Conservation (phyloP, 23 tunicate species). For the Halocynthia roretzi region DNA sequence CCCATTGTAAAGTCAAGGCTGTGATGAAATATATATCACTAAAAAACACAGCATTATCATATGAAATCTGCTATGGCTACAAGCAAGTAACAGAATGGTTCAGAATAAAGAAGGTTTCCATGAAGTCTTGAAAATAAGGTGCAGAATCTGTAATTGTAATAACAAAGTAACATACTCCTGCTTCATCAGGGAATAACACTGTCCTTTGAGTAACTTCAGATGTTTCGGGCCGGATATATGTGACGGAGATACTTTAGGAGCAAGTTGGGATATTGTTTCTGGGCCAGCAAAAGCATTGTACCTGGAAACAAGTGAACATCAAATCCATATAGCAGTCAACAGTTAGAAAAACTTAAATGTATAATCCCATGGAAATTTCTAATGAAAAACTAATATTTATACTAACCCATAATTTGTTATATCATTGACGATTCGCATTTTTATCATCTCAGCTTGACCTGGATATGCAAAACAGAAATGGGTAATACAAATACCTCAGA, state of each 20-base stretch:
- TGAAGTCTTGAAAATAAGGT: too few species aligned
- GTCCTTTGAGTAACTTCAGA: conserved; percentile 27
- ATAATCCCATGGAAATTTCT: too few species aligned
- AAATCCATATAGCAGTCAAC: neutral
- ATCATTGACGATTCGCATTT: conserved; percentile 70
- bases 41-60: too few species aligned
- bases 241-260: conserved; percentile 45
- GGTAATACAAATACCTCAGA: too few species aligned
- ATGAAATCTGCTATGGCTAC: too few species aligned
- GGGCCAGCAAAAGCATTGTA: conserved; percentile 42
- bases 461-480: neutral
- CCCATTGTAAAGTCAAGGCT: too few species aligned
- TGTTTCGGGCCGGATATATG: conserved; percentile 51
- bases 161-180: neutral
- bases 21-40: too few species aligned
- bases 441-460: conserved; percentile 24
- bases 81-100: too few species aligned
- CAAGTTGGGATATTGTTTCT: conserved; percentile 27
- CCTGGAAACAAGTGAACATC: neutral
- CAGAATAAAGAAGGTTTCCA: too few species aligned
- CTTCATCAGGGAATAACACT: conserved; percentile 41
- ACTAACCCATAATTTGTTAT: conserved; percentile 46
- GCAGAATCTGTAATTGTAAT: too few species aligned
- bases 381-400: too few species aligned
- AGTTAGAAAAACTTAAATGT: too few species aligned